These are phyloP conservation scores for Recurvirostra avosetta DNA, from an alignment of 2,113 vertebrate genomes.

Conservation along the genomic window DNA sequence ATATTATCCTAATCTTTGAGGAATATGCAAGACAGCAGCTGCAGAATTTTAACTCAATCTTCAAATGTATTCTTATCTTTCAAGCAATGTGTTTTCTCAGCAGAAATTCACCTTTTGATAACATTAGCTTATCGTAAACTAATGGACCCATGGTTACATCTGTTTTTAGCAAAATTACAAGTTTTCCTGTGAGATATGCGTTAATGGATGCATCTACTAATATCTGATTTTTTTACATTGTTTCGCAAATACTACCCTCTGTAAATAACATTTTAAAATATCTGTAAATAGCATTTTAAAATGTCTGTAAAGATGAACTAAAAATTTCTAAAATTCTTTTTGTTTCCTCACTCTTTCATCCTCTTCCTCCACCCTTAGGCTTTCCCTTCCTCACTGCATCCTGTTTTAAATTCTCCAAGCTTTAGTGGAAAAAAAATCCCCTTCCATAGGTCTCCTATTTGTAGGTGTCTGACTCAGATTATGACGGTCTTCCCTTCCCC, in stretches of 20 bases:
- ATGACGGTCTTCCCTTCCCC: background rate
- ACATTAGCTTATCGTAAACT: background rate
- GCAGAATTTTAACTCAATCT: background rate
- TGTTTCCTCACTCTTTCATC: background rate
- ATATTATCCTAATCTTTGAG: background rate
- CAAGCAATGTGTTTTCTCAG: background rate
- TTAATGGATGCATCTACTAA: background rate
- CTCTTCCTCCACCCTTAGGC: background rate
- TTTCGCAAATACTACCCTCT: background rate
- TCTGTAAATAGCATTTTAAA: background rate
- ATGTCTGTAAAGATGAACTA: background rate
- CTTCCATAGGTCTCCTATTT: background rate
- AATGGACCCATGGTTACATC: accelerated
- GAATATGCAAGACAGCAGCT: background rate
- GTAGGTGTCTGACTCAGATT: background rate
- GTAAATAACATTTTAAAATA: background rate
- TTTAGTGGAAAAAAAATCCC: background rate
- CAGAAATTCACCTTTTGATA: background rate
- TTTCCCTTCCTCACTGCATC: background rate
- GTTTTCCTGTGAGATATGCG: background rate
- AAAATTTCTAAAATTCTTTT: background rate
- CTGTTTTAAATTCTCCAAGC: background rate
- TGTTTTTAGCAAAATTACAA: background rate
- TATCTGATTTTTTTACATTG: background rate
- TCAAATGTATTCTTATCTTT: background rate